phyloP scores from a whole-genome alignment of 1,140 invertebrate genomes.

The Chrysopa pallens region DNA sequence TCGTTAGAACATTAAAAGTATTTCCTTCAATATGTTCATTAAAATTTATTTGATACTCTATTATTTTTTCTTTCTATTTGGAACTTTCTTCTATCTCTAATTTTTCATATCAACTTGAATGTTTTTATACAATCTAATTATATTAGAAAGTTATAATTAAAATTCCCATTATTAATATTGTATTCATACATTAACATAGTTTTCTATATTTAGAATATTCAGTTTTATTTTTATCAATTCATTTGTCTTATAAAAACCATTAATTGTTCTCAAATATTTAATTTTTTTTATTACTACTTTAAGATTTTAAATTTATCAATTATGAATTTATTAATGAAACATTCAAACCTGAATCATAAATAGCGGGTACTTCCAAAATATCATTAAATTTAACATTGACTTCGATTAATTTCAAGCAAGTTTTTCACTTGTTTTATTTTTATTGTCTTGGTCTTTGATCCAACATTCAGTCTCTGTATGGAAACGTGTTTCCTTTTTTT shows the following conservation, averaged over 20 bases:
- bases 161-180: constrained; percentile 10
- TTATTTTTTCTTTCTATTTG: constrained; percentile 1
- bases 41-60: constrained; percentile 5
- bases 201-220: constrained; percentile 10
- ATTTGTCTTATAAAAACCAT: constrained; percentile 6
- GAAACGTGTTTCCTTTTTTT: constrained; percentile 11
- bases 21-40: constrained; percentile 12
- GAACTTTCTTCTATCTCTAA: constrained; percentile 8
- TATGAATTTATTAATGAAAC: background rate
- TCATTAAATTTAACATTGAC: too few relatives aligned
- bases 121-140: constrained; percentile 11
- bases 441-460: constrained; percentile 10
- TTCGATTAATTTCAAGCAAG: constrained; percentile 6
- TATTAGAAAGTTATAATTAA: constrained; percentile 11
- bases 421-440: constrained; percentile 3
- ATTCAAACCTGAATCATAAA: background rate
- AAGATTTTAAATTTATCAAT: background rate
- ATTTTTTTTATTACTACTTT: constrained; percentile 2
- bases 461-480: constrained; percentile 13
- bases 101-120: constrained; percentile 9
- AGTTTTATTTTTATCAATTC: constrained; percentile 9
- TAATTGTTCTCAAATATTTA: constrained; percentile 13
- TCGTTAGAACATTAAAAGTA: constrained; percentile 8
- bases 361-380: too few relatives aligned
- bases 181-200: constrained; percentile 10